phyloP scores from a whole-genome alignment of 2,888 invertebrate genomes.

The Lithodes maja region DNA sequence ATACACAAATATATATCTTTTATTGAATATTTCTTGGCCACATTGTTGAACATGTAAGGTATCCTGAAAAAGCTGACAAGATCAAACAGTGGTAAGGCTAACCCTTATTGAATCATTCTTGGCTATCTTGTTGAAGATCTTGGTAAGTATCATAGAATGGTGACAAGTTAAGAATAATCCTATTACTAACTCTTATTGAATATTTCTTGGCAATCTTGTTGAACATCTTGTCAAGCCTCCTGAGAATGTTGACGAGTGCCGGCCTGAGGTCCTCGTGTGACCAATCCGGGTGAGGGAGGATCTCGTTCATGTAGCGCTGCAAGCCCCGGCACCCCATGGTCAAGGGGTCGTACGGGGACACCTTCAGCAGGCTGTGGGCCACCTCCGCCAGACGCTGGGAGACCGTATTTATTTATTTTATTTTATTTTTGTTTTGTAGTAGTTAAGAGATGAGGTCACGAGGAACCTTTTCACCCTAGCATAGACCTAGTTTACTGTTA shows the following conservation, averaged over 20 bases:
- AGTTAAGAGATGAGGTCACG: no score
- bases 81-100: no score
- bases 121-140: constrained; percentile 97
- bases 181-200: constrained; percentile 82
- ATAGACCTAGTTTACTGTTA: no score
- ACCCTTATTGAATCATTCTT: constrained; percentile 95
- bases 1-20: no score
- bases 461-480: no score
- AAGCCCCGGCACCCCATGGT: constrained; percentile 97
- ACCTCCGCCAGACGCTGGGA: constrained; percentile 93
- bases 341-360: constrained; percentile 97
- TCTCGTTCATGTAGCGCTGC: constrained; percentile 92
- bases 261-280: constrained; percentile 93
- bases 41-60: no score
- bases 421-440: no score
- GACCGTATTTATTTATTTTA: background rate
- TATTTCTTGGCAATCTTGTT: constrained; percentile 97
- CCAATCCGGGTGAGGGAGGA: constrained; percentile 97
- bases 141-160: constrained; percentile 94
- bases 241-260: constrained; percentile 90
- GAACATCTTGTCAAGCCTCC: constrained; percentile 96
- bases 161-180: constrained; percentile 79
- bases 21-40: no score
- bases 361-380: constrained; percentile 96
- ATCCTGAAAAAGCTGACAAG: no score